Base-by-base conservation (phyloP, 1,140 invertebrate species). In the Hypothenemus hampei region DNA sequence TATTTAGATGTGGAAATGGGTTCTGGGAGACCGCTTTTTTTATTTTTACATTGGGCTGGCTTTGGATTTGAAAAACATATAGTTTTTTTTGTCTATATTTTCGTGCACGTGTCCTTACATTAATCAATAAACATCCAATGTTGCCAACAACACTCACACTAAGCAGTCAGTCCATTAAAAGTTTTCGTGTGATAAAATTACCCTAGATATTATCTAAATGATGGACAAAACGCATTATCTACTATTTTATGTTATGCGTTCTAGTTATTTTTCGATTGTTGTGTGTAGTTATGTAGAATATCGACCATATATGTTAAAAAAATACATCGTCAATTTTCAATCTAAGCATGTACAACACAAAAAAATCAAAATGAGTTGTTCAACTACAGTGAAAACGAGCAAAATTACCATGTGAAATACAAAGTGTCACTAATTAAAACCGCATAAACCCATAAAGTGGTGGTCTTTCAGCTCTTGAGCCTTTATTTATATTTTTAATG, bases 401-500 rank as follows among this genome's bases (percentile, higher is more conserved):
- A 6, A 31, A 44, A 53, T 43, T 33, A 44, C 13, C 39, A 33
- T 19, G 19, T 39, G 18, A 19, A 48, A 24, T 35, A 29, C 19
- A 36, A 44, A 57, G 36, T 50, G 48, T 43, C 46, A 45, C 55
- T 50, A 60, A 57, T 60, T 60, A 60, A 57, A 60, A 60, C 35
- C 49, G 43, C 59, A 50, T 60, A 60, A 61, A 53, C 39, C 40
- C 60, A 58, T 60, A 58, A 60, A 58, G 36, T 58, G 44, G 35
- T 46, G 50, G 52, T 52, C 58, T 59, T 60, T 60, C 59, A 58
- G 26, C 59, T 19, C 21, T 16, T 44, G 40, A 44, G 31, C 43
- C 44, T 60, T 58, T 49, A 53, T 60, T 60, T 58, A 60, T 60
- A 58, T 53, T 57, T 60, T 60, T 60, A 60, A 60, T 60, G 61